A percentile compares a stretch with the other conserved stretches of the same genome.
Conservation (phyloP, 2,113 vertebrate genomes). For the Zootoca vivipara region DNA sequence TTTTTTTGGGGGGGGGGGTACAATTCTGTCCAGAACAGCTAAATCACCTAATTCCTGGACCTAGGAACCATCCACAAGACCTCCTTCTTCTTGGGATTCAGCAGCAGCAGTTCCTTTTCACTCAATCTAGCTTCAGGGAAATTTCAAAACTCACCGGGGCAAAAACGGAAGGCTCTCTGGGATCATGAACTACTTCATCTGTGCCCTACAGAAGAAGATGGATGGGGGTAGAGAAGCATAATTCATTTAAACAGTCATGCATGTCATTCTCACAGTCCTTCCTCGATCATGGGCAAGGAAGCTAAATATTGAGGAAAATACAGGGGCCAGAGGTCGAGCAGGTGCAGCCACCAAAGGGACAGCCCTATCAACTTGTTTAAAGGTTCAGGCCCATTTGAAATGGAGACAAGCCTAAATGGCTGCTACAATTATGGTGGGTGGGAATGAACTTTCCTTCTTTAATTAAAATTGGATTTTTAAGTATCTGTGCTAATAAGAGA, state of each 20-base stretch:
- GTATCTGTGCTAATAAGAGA: not conserved
- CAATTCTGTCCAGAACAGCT: too few species aligned
- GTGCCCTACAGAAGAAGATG: conserved; percentile 67
- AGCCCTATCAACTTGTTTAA: too few species aligned
- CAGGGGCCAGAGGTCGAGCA: not conserved
- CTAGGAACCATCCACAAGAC: too few species aligned
- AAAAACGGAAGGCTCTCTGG: conserved; percentile 78
- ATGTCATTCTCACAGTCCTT: too few species aligned
- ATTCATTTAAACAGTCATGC: not conserved
- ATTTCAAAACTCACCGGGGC: conserved; percentile 78
- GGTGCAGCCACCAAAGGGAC: not conserved
- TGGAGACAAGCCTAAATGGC: not conserved
- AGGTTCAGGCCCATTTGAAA: not conserved
- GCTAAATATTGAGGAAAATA: not conserved
- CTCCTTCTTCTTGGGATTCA: too few species aligned
- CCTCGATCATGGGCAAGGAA: too few species aligned
- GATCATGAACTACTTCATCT: conserved; percentile 74
- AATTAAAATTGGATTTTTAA: not conserved
- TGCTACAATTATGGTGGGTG: not conserved
- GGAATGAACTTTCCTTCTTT: not conserved
- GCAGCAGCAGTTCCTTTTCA: not conserved
- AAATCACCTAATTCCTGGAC: too few species aligned
- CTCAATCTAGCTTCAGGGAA: not conserved
- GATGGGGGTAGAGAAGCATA: not conserved
- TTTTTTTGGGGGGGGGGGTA: too few species aligned